Evolutionary conservation across 64 coral and sea anemone genomes (phyloP), one percentile per base, ranked within the genome.

Genomic region (Pachyseris speciosa): DNA sequence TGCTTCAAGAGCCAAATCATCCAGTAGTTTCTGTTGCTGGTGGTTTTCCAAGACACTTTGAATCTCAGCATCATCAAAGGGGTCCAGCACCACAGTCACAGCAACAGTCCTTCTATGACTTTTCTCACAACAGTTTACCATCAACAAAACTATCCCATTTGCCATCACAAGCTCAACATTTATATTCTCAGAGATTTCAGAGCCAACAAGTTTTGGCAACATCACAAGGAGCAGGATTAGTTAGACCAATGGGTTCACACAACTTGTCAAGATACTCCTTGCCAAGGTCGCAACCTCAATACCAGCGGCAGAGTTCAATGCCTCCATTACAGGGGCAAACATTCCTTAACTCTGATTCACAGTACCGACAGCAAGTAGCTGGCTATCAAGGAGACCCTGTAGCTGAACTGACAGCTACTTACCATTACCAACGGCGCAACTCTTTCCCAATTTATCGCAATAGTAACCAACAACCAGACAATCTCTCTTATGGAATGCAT

Each of bases 401-500:
- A 19, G 34, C 16, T 71, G 67, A 81, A n/a, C 77, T 26, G 33
- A 53, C 50, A 25, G 42, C 25, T 63, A 43, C 80, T 25, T 92
- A 92, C 49, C 89, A 86, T 78, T 87, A 86, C 67, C 80, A 95
- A 24, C 59, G 95, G 9, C 26, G 95, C n/a, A 92, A 97, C 67
- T 97, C 95, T n/a, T 94, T 97, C 57, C 95, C 95, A 5, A 71
- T 97, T 50, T 93, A 97, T 58, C 91, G 91, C 28, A 86, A 59
- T 48, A 85, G 86, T 72, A 94, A 49, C 69, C 95, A 97, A 42
- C 71, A 86, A 59, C 37, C 45, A 30, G 86, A 87, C 38, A 80
- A 59, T 38, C 76, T 88, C 63, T 51, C 80, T 52, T 27, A 22
- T 47, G 74, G 84, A 61, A 83, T 93, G 91, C 91, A 93, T 24